Percentiles rank a stretch among this genome's conserved stretches.
These are phyloP conservation scores for Parazoanthus swiftii DNA, from an alignment of 92 coral and sea anemone species.

Conservation along the genomic window DNA sequence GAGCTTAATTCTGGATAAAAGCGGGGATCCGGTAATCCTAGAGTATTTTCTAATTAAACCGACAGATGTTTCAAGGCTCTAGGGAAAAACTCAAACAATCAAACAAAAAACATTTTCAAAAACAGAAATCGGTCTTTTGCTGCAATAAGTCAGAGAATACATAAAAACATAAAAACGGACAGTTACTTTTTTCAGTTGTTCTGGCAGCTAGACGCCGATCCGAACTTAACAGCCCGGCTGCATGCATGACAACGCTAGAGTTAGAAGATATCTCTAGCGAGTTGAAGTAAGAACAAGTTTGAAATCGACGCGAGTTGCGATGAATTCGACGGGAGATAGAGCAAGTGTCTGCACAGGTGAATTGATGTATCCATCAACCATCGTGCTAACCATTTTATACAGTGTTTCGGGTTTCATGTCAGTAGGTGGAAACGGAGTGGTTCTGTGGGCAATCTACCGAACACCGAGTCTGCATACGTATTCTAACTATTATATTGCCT, in stretches of 20 bases:
- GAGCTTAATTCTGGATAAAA: not conserved
- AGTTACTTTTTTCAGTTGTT: no score
- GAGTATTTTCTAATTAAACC: not conserved
- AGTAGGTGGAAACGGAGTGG: conserved; percentile 57
- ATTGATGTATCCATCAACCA: conserved; percentile 30
- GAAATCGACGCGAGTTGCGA: not conserved
- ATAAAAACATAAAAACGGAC: no score
- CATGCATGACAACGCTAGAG: not conserved
- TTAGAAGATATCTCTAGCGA: not conserved
- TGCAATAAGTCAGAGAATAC: not conserved
- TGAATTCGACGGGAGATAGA: not conserved
- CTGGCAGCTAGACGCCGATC: no score
- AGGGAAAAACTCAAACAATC: not conserved
- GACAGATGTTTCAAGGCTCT: not conserved
- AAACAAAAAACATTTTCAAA: not conserved
- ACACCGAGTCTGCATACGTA: conserved; percentile 60
- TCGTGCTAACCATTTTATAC: conserved; percentile 57
- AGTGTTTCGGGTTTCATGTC: conserved; percentile 63
- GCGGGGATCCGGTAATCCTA: not conserved
- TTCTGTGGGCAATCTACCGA: conserved; percentile 57
- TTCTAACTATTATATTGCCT: conserved; percentile 74
- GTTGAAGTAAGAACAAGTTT: not conserved
- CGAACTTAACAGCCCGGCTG: not conserved
- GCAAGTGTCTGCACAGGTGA: conserved; percentile 52
- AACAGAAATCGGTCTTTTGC: not conserved